Base-by-base conservation (phyloP, 2,113 vertebrate genomes). In the Saguinus midas region DNA sequence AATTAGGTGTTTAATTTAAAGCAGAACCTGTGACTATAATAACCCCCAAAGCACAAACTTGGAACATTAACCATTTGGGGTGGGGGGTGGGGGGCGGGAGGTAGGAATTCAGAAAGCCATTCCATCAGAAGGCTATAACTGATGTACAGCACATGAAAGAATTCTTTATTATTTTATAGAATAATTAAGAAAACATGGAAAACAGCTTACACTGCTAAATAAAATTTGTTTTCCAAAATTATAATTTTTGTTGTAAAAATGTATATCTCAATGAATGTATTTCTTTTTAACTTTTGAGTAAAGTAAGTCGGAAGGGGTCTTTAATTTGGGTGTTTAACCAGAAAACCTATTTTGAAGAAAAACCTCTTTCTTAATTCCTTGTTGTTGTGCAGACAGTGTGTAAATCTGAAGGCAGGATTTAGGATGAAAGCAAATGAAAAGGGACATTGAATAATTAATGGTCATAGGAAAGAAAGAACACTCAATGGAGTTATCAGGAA, bases 1-100 rank as follows among this genome's bases (percentile, higher is more conserved):
- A 95, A 91, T 95, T 93, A 97, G 82, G 37, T 96, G 87, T 97
- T 92, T 96, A 97, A 94, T 18, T 61, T 96, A 94, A 97, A 98
- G 70, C 66, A 97, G 88, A 78, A 95, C 75, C 85, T 82, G 61
- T 58, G 50, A 70, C 75, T 87, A 10, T 25, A 79, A 90, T 64
- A 94, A 97, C 48, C 10, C 86, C 52, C 87, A 91, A 97, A 92
- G 90, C 89, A 88, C 64, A 90, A 35, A 97, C 57, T 70, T 58
- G 35, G 86, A 73, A 58, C n/a, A 57, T 94, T 94, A 97, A 93
- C 45, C 9, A 61, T 93, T 96, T 82, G 12, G 68, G 12, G 16
- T 4, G 5, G 52, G 52, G 16, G 61, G 13, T 16, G 27, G 37
- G 10, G 37, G 13, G 2, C n/a, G 12, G 27, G 7, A 3, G 11